Evolutionary conservation across 2,113 vertebrate species (phyloP).

Genomic region (Ciconia maguari): DNA sequence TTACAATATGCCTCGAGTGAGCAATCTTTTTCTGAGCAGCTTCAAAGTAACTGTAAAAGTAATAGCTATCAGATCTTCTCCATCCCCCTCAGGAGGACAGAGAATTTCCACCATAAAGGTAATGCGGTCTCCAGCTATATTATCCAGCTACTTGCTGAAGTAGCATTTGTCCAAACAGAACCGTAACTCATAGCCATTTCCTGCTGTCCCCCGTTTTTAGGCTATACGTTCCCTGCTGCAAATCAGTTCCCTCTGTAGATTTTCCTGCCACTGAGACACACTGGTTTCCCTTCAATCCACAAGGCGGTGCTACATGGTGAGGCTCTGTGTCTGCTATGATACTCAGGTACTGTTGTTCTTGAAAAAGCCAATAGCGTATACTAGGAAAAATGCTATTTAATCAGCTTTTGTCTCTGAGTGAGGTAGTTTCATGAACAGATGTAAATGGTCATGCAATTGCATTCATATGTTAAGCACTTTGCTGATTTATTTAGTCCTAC

Average conservation of each 20-base stretch:
- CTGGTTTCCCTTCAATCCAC: background rate
- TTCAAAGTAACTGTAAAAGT: background rate
- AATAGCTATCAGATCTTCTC: background rate
- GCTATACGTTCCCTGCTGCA: background rate
- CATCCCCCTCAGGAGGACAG: background rate
- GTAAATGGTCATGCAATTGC: background rate
- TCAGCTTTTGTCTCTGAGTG: background rate
- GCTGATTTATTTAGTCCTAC: background rate
- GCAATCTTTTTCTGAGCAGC: background rate
- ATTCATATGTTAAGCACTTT: background rate
- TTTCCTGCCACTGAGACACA: accelerated
- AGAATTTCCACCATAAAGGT: background rate
- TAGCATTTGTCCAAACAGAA: background rate
- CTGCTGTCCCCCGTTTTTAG: background rate
- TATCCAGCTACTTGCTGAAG: background rate
- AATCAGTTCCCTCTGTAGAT: background rate
- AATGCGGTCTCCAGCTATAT: background rate
- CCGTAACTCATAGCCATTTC: background rate
- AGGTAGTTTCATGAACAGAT: background rate
- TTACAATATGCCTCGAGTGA: background rate
- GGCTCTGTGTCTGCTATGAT: background rate
- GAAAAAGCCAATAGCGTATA: accelerated
- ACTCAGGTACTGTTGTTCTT: background rate
- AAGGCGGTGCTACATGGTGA: background rate
- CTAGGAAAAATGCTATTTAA: background rate